A percentile compares a stretch with the other conserved stretches of the same genome.
Conservation (phyloP, 2,888 invertebrate genomes). For the Chorisops tibialis region DNA sequence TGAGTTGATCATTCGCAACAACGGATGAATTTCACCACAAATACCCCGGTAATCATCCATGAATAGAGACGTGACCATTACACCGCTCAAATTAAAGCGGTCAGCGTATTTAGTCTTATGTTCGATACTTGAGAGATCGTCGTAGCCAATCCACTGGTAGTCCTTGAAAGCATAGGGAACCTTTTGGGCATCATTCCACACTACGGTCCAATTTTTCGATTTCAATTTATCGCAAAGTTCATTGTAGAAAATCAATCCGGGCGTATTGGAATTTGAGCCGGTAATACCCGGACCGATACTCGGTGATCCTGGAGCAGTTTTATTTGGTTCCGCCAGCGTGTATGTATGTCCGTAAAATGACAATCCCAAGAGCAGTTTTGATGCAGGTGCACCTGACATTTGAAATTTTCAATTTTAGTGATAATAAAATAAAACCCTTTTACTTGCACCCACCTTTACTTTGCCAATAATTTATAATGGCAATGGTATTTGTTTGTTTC, state of each 20-base stretch:
- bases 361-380: constrained; percentile 67
- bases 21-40: constrained; percentile 61
- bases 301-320: constrained; percentile 57
- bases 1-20: constrained; percentile 54
- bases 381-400: constrained; percentile 55
- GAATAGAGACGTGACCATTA: constrained; percentile 78
- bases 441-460: constrained; percentile 51
- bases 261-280: constrained; percentile 62
- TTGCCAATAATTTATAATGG: constrained; percentile 57
- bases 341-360: constrained; percentile 70
- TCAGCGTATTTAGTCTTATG: constrained; percentile 52
- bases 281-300: constrained; percentile 57
- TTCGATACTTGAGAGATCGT: constrained; percentile 55
- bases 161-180: constrained; percentile 62
- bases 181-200: constrained; percentile 56
- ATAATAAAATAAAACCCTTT: too few relatives aligned
- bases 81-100: constrained; percentile 56
- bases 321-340: constrained; percentile 53
- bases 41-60: constrained; percentile 69
- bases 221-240: constrained; percentile 60
- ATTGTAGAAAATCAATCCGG: constrained; percentile 69
- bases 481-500: constrained; percentile 53
- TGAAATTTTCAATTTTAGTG: too few relatives aligned
- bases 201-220: constrained; percentile 55
- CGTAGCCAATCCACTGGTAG: constrained; percentile 69